Evolutionary conservation across 2,797 vertebrate genomes (phyloP).

Genomic region (Avahi laniger): DNA sequence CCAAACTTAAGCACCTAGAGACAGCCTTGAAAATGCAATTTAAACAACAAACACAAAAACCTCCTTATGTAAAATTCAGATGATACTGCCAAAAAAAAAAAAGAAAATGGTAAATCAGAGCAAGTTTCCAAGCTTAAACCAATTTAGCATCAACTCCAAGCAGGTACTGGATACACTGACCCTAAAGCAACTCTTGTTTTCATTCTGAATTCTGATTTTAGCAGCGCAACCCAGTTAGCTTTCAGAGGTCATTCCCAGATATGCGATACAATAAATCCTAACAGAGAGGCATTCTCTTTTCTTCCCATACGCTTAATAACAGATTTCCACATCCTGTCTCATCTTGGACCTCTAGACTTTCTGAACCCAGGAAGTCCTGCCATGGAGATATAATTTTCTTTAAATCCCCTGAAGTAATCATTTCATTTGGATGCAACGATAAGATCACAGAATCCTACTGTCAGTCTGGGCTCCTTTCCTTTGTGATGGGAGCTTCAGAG

Average conservation of each 20-base stretch:
- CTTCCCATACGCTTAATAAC: neutral
- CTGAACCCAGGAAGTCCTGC: conserved; percentile 3
- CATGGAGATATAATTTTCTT: conserved; percentile 6
- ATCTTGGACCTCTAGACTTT: neutral
- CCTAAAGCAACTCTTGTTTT: neutral
- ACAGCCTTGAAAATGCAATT: neutral
- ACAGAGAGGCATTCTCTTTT: neutral
- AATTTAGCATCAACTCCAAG: neutral
- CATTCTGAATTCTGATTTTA: neutral
- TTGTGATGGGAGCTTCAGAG: neutral
- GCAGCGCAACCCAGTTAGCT: neutral
- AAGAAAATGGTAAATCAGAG: neutral
- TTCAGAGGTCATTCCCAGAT: neutral
- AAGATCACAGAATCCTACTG: neutral
- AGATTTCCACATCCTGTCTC: neutral
- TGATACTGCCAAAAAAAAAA: neutral
- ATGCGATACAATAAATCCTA: neutral
- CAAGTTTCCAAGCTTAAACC: neutral
- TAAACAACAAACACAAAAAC: neutral
- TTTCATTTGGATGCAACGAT: neutral
- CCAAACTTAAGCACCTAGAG: neutral
- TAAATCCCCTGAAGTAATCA: neutral
- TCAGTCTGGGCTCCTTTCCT: neutral
- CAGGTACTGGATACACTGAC: neutral
- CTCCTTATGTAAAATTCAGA: neutral